A percentile compares a stretch with the other conserved stretches of the same genome.
phyloP scores from a whole-genome alignment of 2,888 invertebrate genomes.

The Andrena praecox region DNA sequence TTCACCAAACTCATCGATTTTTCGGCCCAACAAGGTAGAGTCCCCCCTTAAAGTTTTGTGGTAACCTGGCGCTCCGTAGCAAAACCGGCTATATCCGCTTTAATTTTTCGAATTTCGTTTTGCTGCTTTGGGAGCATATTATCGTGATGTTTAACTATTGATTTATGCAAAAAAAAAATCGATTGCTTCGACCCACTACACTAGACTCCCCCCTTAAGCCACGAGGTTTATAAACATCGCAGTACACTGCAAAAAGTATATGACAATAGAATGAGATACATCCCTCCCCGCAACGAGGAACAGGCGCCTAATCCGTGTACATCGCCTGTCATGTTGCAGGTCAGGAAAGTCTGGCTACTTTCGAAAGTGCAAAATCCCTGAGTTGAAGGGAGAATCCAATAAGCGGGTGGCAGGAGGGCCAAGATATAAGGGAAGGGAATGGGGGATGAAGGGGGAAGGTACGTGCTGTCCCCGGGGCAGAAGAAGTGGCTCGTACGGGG shows the following conservation, averaged over 20 bases:
- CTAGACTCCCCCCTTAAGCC: too few relatives aligned
- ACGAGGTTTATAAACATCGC: not conserved
- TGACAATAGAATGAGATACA: conserved; percentile 14
- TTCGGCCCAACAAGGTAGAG: too few relatives aligned
- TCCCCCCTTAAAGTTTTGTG: too few relatives aligned
- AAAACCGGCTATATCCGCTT: too few relatives aligned
- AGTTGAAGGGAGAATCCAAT: conserved; percentile 74
- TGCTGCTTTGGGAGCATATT: too few relatives aligned
- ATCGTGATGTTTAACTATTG: too few relatives aligned
- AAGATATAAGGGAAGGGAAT: conserved; percentile 41
- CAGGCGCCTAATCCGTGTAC: conserved; percentile 53
- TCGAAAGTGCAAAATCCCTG: conserved; percentile 71
- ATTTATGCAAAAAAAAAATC: too few relatives aligned
- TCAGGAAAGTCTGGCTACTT: conserved; percentile 61
- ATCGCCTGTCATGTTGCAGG: conserved; percentile 35
- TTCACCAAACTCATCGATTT: too few relatives aligned
- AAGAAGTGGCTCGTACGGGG: conserved; percentile 77
- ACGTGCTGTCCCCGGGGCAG: conserved; percentile 74
- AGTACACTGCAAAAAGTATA: not conserved
- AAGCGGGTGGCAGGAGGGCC: conserved; percentile 65
- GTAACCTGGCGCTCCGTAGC: too few relatives aligned
- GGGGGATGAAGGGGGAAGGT: conserved; percentile 39
- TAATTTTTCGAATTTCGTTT: too few relatives aligned
- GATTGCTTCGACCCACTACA: too few relatives aligned
- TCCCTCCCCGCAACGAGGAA: conserved; percentile 29